phyloP scores from a whole-genome alignment of 1,140 invertebrate species.

The Macrobrachium rosenbergii region DNA sequence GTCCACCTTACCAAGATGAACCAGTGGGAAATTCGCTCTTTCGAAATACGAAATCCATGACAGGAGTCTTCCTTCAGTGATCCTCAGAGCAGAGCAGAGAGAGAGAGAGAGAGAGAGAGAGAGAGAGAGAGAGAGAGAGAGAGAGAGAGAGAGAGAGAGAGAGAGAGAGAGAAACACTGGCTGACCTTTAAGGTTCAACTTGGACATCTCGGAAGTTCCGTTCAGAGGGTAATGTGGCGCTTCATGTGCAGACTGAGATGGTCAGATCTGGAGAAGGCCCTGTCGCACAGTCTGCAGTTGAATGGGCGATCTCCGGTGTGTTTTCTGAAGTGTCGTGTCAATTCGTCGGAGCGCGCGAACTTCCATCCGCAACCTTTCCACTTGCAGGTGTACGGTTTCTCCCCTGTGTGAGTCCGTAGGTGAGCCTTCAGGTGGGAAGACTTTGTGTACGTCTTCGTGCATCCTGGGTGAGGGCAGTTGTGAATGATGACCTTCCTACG shows the following conservation, averaged over 20 bases:
- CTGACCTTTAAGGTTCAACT: too few species aligned
- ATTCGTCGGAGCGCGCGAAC: constrained; percentile 51
- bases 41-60: too few species aligned
- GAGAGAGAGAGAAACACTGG: too few species aligned
- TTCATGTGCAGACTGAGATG: constrained; percentile 60
- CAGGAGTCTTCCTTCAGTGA: too few species aligned
- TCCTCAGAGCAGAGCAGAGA: too few species aligned
- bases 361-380: constrained; percentile 49
- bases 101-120: too few species aligned
- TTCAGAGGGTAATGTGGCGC: constrained; percentile 28
- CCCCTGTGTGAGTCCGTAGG: constrained; percentile 51
- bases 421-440: constrained; percentile 58
- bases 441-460: constrained; percentile 54
- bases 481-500: constrained; percentile 34
- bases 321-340: constrained; percentile 46
- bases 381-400: constrained; percentile 53
- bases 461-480: constrained; percentile 42
- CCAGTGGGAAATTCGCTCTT: too few species aligned
- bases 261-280: constrained; percentile 54
- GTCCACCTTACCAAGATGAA: too few species aligned
- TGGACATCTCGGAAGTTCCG: not conserved
- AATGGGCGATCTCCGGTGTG: constrained; percentile 53
- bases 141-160: too few species aligned
- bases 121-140: too few species aligned
- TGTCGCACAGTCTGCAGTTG: constrained; percentile 51